phyloP scores from a whole-genome alignment of 2,113 vertebrate genomes.

The Xiphophorus hellerii region DNA sequence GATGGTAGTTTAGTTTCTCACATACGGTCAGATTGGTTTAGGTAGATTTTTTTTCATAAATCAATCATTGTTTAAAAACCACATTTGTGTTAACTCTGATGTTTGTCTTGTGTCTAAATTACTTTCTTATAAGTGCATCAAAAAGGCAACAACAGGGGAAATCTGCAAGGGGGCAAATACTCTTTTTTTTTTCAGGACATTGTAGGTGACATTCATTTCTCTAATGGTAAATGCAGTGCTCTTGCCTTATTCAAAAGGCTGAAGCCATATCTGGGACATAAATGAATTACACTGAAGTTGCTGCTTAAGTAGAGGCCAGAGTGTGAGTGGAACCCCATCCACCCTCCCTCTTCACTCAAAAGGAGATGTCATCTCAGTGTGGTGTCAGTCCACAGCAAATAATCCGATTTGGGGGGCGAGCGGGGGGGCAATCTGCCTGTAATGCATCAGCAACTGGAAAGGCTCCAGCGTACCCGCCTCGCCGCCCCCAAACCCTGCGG shows the following conservation, averaged over 20 bases:
- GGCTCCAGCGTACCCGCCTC: conserved; percentile 55
- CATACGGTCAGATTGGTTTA: background rate
- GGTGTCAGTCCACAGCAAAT: conserved; percentile 79
- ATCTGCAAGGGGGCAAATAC: background rate
- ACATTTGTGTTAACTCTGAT: background rate
- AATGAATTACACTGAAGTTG: conserved; percentile 75
- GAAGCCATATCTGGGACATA: conserved; percentile 71
- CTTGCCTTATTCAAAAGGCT: conserved; percentile 72
- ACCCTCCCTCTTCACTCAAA: conserved; percentile 66
- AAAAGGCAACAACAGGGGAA: background rate
- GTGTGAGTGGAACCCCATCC: conserved; percentile 68
- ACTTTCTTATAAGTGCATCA: background rate
- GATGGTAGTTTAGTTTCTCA: background rate
- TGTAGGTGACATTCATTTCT: conserved; percentile 78
- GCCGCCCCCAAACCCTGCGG: background rate
- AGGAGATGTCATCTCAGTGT: conserved; percentile 80
- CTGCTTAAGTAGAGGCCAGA: conserved; percentile 75
- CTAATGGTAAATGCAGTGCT: conserved; percentile 74
- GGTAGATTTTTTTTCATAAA: background rate
- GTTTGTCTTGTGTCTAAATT: background rate
- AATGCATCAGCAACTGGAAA: conserved; percentile 80
- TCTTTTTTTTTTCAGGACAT: conserved; percentile 2
- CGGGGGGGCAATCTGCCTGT: conserved; percentile 71
- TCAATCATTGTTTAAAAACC: no score
- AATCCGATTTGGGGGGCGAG: conserved; percentile 72